Evolutionary conservation across 2,888 invertebrate genomes (phyloP).

Genomic region (Tenthredo amoena): DNA sequence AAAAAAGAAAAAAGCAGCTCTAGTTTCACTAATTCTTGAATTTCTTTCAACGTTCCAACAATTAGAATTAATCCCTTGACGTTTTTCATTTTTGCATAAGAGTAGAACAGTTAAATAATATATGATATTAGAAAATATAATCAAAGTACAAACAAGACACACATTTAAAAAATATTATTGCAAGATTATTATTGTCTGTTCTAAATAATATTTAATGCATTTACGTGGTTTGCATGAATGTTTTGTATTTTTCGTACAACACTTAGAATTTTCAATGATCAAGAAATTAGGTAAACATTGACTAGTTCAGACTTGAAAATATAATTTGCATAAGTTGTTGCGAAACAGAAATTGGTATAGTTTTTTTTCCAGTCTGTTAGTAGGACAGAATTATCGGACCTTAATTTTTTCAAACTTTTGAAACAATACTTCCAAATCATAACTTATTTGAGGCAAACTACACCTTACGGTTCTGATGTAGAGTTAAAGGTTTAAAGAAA

Average conservation of each 20-base stretch:
- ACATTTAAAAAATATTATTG: neutral
- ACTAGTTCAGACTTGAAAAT: neutral
- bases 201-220: neutral
- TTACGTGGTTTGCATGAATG: neutral
- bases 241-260: neutral
- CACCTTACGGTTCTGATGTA: neutral
- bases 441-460: neutral
- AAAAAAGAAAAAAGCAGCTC: neutral
- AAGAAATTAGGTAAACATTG: neutral
- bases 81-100: neutral
- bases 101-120: neutral
- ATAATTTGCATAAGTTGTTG: neutral
- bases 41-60: conserved; percentile 12
- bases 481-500: neutral
- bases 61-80: neutral
- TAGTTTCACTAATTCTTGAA: neutral
- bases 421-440: neutral
- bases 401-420: neutral
- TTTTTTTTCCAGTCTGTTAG: neutral
- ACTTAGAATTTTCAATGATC: neutral
- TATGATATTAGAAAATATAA: neutral
- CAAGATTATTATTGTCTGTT: neutral
- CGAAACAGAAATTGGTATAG: neutral
- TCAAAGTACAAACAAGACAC: neutral
- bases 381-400: neutral